Evolutionary conservation across 2,888 invertebrate species (phyloP), one percentile per base, ranked within the genome.

Genomic region (Machimus atricapillus): DNA sequence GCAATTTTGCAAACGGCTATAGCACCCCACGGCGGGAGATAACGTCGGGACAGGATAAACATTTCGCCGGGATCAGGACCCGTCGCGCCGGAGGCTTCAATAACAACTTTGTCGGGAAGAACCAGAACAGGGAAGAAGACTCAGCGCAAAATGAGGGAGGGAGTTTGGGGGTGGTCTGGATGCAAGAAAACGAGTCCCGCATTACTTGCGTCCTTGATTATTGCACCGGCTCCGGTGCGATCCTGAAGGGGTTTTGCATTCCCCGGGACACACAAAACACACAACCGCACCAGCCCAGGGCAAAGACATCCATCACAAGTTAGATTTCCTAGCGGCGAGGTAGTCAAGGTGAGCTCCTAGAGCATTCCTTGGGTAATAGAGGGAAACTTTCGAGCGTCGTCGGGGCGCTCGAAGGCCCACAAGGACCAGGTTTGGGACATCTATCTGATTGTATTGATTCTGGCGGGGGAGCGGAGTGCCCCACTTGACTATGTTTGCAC

Each of bases 1-100:
- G 66, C 66, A 34, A 82, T 82, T 82, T 82, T 58, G 52, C 34
- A 82, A 82, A n/a, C 82, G 19, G 58, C 82, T 58, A 31, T 82
- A 82, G 9, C 82, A 82, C 19, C 27, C 46, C 8, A 9, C 12
- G 43, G 78, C 40, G 46, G 4, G 7, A 14, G 78, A 76, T 34
- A 78, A 16, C 46, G 78, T 27, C 23, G 27, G 23, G 78, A 43
- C 7, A 78, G 78, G 19, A 76, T 76, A 76, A 76, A 76, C 46
- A 78, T 37, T 78, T 78, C 76, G 16, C 37, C 34, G 23, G 46
- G 78, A 78, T 46, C n/a, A 78, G 43, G 40, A 43, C 19, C 78
- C 78, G 78, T 19, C 46, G 46, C 78, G 78, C 78, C 78, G 40
- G 46, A 46, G 78, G 78, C 78, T 27, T 43, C 78, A 40, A 78